Evolutionary conservation across 2,888 invertebrate species (phyloP).

Genomic region (Volucella inflata): DNA sequence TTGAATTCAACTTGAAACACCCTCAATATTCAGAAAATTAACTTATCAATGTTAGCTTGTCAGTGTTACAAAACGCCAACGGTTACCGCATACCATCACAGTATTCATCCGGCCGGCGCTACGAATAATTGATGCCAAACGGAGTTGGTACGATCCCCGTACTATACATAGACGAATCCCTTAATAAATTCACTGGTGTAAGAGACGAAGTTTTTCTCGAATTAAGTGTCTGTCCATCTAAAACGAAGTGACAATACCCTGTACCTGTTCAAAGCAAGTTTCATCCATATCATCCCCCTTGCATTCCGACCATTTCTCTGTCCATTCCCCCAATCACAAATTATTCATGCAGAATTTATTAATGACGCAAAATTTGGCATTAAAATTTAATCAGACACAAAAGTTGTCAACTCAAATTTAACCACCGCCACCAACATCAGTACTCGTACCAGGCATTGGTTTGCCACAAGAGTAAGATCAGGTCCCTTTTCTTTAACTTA

Average conservation of each 20-base stretch:
- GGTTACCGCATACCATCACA: slow-evolving; percentile 4
- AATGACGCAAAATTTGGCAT: slow-evolving; percentile 78
- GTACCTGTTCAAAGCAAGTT: slow-evolving; percentile 43
- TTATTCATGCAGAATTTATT: slow-evolving; percentile 78
- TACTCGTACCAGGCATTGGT: background rate
- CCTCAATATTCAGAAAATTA: slow-evolving; percentile 42
- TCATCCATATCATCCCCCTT: slow-evolving; percentile 8
- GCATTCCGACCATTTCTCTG: background rate
- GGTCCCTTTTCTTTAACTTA: slow-evolving; percentile 34
- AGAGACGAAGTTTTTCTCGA: slow-evolving; percentile 47
- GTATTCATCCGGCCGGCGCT: slow-evolving; percentile 24
- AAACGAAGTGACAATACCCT: slow-evolving; percentile 52
- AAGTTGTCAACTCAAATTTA: slow-evolving; percentile 79
- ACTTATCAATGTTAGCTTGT: slow-evolving; percentile 64
- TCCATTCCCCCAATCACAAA: slow-evolving; percentile 62
- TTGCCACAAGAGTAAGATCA: background rate
- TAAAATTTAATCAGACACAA: slow-evolving; percentile 83
- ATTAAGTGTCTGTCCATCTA: slow-evolving; percentile 72
- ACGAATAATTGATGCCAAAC: slow-evolving; percentile 52
- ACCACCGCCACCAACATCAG: slow-evolving; percentile 30
- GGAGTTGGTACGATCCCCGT: background rate
- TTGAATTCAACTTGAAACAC: slow-evolving; percentile 56
- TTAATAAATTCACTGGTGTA: slow-evolving; percentile 55
- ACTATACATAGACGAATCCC: slow-evolving; percentile 19
- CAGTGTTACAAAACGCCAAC: slow-evolving; percentile 60